These are phyloP conservation scores for Halisarca cf. caerulea DNA, from an alignment of 37 sponge, comb jelly and placozoan genomes.

Conservation along the genomic window DNA sequence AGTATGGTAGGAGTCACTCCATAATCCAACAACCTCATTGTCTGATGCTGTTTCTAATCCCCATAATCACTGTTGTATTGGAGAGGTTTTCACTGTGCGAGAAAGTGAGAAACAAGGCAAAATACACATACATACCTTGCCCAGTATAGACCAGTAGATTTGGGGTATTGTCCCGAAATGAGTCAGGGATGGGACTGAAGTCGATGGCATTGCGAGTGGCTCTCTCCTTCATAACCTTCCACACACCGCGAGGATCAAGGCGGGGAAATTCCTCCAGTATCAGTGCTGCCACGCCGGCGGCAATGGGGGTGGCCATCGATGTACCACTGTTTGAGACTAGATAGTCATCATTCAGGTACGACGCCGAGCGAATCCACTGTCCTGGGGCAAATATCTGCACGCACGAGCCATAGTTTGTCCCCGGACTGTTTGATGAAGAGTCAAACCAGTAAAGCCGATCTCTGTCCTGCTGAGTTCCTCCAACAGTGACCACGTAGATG, in stretches of 20 bases:
- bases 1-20: too few species aligned
- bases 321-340: background rate
- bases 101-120: too few species aligned
- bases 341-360: background rate
- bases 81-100: too few species aligned
- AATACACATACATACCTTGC: background rate
- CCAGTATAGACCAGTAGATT: conserved; percentile 16
- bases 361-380: background rate
- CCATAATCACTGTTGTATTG: too few species aligned
- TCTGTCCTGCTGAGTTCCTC: background rate
- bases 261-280: conserved; percentile 6
- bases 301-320: conserved; percentile 22
- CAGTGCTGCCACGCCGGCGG: conserved; percentile 7
- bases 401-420: conserved; percentile 31
- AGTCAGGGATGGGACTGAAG: background rate
- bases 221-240: background rate
- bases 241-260: background rate
- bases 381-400: conserved; percentile 37
- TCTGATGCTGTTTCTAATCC: too few species aligned
- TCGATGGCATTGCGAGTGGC: background rate
- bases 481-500: conserved; percentile 20
- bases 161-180: background rate
- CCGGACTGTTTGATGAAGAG: background rate
- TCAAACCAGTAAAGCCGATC: conserved; percentile 14
- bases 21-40: too few species aligned